Evolutionary conservation across 2,888 invertebrate species (phyloP), one percentile per base, ranked within the genome.

Genomic region (Melikaiella ostensackeni): DNA sequence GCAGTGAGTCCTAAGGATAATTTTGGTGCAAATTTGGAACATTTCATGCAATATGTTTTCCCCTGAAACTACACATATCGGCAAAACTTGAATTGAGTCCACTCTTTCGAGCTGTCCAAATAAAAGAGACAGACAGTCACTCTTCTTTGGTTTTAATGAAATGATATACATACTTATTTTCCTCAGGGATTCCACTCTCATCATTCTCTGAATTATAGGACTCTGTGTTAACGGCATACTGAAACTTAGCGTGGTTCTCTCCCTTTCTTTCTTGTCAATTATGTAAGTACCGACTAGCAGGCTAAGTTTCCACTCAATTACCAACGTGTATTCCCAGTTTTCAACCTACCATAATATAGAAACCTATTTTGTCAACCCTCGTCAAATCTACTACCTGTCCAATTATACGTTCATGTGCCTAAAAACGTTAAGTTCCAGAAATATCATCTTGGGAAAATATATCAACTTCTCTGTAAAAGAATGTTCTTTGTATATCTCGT

Each of bases 251-350:
- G n/a, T n/a, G n/a, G n/a, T n/a, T n/a, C n/a, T n/a, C n/a, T 46
- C 46, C 8, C n/a, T 46, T 7, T 3, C 50, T 55, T 11, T 55
- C 55, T 21, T 19, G n/a, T 2, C 77, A 81, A 81, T 81, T 79
- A 78, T 64, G 66, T 75, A 79, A 80, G 77, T 76, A 77, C 73
- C 61, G 59, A 42, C 62, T 70, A 64, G 55, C 79, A 74, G 61
- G 55, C 77, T 35, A 50, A 79, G 64, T 79, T 82, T 81, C 78
- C 76, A 76, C 57, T 80, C 79, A 78, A 81, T 82, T 82, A 81
- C 78, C 74, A 66, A 75, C 46, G 24, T 78, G 35, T 42, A 13
- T 38, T 55, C 46, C 55, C 57, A 55, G 55, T 46, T 66, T 19
- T 46, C n/a, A 66, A 8, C 19, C 27, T 66, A 24, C 24, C 42